phyloP scores from a whole-genome alignment of 2,888 invertebrate genomes.

The Megalurothrips usitatus region DNA sequence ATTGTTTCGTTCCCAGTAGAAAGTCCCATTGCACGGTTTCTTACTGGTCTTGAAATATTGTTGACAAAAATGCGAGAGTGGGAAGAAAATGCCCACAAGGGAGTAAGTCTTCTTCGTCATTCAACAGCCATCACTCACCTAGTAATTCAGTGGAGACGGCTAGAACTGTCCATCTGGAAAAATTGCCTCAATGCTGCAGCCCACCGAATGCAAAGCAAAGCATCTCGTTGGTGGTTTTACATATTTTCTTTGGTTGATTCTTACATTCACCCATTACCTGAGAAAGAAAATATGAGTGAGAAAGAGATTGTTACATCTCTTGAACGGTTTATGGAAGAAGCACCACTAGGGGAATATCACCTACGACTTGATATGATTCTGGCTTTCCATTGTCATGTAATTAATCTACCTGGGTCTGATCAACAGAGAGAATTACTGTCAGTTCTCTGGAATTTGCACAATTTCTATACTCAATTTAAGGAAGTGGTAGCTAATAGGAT shows the following conservation, averaged over 20 bases:
- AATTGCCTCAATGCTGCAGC: constrained; percentile 51
- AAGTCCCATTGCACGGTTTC: constrained; percentile 79
- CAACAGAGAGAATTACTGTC: constrained; percentile 29
- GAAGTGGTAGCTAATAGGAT: constrained; percentile 61
- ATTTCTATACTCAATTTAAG: constrained; percentile 78
- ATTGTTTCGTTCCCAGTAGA: constrained; percentile 68
- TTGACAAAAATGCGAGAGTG: constrained; percentile 70
- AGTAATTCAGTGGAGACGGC: constrained; percentile 84
- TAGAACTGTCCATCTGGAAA: constrained; percentile 86
- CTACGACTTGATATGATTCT: constrained; percentile 71
- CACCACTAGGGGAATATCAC: constrained; percentile 78
- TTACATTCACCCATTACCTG: constrained; percentile 48
- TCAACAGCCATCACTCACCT: constrained; percentile 71
- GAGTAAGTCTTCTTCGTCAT: constrained; percentile 72
- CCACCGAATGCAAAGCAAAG: constrained; percentile 59
- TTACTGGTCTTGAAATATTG: constrained; percentile 85
- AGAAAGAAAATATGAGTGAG: constrained; percentile 39
- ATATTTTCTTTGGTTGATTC: constrained; percentile 68
- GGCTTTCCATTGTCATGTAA: constrained; percentile 74
- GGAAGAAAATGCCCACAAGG: constrained; percentile 85
- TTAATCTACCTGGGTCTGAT: constrained; percentile 51
- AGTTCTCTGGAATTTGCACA: constrained; percentile 69
- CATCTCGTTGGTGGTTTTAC: constrained; percentile 88
- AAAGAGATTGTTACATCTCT: constrained; percentile 57
- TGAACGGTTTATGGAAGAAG: constrained; percentile 76